A percentile compares a stretch with the other conserved stretches of the same genome.
These are phyloP conservation scores for Phymatocera aterrima DNA, from an alignment of 2,888 invertebrate genomes.

Conservation along the genomic window DNA sequence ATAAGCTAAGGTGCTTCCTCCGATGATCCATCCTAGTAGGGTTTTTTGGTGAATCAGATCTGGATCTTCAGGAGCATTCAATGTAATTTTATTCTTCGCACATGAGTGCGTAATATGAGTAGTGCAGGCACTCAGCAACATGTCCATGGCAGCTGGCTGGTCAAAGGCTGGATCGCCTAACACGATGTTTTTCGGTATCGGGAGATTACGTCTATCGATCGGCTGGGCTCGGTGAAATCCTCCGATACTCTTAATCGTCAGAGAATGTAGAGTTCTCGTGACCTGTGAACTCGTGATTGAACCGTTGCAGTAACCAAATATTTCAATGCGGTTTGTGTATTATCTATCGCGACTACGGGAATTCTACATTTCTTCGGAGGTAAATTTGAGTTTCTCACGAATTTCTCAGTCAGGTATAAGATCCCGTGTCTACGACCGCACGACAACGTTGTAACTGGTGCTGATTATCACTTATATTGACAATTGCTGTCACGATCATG, in stretches of 20 bases:
- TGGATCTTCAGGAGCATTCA: constrained; percentile 4
- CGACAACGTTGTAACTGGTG: not conserved
- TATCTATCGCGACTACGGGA: not conserved
- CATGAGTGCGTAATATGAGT: no score
- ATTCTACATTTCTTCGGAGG: not conserved
- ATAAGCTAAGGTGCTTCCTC: constrained; percentile 25
- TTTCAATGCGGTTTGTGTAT: not conserved
- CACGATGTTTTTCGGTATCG: not conserved
- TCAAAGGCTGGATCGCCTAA: constrained; percentile 48
- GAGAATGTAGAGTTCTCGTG: not conserved
- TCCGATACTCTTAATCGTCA: constrained; percentile 35
- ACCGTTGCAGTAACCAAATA: not conserved
- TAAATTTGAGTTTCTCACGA: not conserved
- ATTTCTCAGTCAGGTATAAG: not conserved
- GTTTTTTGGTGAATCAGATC: constrained; percentile 47
- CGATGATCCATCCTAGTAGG: constrained; percentile 48
- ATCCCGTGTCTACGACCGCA: not conserved
- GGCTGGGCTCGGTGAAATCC: constrained; percentile 34
- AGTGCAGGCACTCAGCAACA: constrained; percentile 42
- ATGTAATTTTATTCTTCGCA: no score
- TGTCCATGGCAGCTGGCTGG: constrained; percentile 45
- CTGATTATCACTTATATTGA: not conserved
- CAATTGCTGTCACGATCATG: constrained; percentile 33
- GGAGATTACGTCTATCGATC: not conserved
- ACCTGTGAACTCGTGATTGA: not conserved